phyloP scores from a whole-genome alignment of 2,888 invertebrate species.

The Chloroclysta siterata region DNA sequence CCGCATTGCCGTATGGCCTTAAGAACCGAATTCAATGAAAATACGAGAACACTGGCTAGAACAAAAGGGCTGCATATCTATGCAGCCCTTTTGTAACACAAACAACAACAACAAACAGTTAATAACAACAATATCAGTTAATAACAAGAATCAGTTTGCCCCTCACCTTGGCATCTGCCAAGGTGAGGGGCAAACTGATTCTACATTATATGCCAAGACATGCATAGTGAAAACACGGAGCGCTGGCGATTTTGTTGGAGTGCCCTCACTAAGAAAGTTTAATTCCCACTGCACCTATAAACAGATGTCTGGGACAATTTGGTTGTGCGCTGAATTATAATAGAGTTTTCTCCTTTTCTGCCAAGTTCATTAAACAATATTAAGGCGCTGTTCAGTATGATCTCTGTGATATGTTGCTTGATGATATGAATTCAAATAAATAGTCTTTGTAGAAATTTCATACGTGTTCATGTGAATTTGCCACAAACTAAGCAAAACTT shows the following conservation, averaged over 20 bases:
- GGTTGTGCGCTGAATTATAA: not conserved
- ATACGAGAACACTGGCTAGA: constrained; percentile 5
- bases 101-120: no score
- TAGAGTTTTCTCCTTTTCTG: not conserved
- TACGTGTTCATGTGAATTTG: no score
- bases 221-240: not conserved
- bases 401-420: no score
- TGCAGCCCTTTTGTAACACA: no score
- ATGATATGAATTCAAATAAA: no score
- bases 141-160: no score
- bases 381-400: not conserved
- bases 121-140: no score
- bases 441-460: no score
- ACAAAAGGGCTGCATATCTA: constrained; percentile 12
- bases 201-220: not conserved
- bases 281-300: not conserved
- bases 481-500: no score
- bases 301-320: not conserved
- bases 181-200: constrained; percentile 17
- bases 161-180: no score
- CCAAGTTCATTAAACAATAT: not conserved
- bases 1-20: constrained; percentile 27
- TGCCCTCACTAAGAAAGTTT: no score
- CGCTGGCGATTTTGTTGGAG: not conserved
- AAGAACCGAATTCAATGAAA: constrained; percentile 18